These are phyloP conservation scores for Drosophila insularis DNA, from an alignment of 1,140 invertebrate genomes.

Conservation along the genomic window DNA sequence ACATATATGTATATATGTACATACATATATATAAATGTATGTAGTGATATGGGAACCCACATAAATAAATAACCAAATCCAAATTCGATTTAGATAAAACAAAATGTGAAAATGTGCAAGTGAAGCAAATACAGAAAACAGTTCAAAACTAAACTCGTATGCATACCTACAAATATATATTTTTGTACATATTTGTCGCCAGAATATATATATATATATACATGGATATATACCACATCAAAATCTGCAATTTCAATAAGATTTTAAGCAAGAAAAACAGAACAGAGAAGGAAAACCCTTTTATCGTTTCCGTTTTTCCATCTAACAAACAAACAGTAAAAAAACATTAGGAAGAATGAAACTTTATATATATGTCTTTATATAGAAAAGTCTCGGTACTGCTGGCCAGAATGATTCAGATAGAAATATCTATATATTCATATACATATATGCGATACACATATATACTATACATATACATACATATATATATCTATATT, in stretches of 20 bases:
- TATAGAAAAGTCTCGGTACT: background rate
- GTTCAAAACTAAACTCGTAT: conserved; percentile 3
- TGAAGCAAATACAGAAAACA: background rate
- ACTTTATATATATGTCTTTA: background rate
- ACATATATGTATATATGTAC: background rate
- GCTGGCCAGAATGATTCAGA: conserved; percentile 4
- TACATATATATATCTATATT: background rate
- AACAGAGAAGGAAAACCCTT: background rate
- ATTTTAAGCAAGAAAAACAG: background rate
- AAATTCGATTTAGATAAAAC: background rate
- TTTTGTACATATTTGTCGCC: conserved; percentile 14
- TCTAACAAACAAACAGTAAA: background rate
- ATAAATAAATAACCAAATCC: background rate
- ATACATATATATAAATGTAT: background rate
- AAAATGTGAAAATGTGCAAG: background rate
- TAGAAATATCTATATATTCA: conserved; percentile 1
- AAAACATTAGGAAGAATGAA: background rate
- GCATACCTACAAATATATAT: conserved; percentile 11
- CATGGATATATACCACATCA: background rate
- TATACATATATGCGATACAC: no score
- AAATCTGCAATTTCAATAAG: conserved; percentile 1
- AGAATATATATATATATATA: conserved; percentile 1
- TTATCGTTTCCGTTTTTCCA: background rate
- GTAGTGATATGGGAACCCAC: background rate
- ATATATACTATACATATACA: background rate